Base-by-base conservation (phyloP, 2,113 vertebrate species). In the Glaucidium brasilianum region DNA sequence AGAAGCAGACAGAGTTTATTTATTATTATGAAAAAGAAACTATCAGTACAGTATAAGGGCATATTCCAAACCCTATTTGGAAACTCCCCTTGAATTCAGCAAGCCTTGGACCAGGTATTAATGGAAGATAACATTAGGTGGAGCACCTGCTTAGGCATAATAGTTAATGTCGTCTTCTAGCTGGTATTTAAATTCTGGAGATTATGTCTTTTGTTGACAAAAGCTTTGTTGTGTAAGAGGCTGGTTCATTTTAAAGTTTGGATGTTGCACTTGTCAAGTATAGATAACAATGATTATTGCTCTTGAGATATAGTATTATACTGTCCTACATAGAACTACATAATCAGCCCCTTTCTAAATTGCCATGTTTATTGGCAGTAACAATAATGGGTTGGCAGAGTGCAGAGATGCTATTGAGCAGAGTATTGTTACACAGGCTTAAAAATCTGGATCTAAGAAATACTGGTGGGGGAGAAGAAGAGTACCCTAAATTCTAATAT, bases 241-340 rank as follows among this genome's bases (percentile, higher is more conserved):
- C 12, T 91, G 50, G 59, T 85, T 92, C 34, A 79, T 95, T 97
- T 92, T 84, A 43, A 69, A 96, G 81, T 92, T 90, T 88, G 73
- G 68, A 81, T 50, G 53, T 72, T 69, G 25, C 30, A 20, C 49
- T 92, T 67, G 55, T 91, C 60, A 82, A 82, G 53, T 52, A 35
- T 2, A 53, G 66, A 91, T 96, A 96, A 87, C 50, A 76, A 56
- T 89, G 62, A 85, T 95, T 93, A 77, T 76, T 83, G 75, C 47
- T 90, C 52, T 74, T 56, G 77, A 92, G 56, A 35, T 74, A 32
- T 94, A 50, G 82, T 63, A 94, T 94, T 94, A 79, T 34, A 52
- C 43, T 90, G 80, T 91, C 58, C 84, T 69, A 60, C 32, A 73
- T 7, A 90, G 49, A 84, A 75, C 69, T 53, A 60, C 20, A 73